A percentile compares a stretch with the other conserved stretches of the same genome.
Conservation (phyloP, 2,113 vertebrate genomes). For the Myrmophylax atrothorax region DNA sequence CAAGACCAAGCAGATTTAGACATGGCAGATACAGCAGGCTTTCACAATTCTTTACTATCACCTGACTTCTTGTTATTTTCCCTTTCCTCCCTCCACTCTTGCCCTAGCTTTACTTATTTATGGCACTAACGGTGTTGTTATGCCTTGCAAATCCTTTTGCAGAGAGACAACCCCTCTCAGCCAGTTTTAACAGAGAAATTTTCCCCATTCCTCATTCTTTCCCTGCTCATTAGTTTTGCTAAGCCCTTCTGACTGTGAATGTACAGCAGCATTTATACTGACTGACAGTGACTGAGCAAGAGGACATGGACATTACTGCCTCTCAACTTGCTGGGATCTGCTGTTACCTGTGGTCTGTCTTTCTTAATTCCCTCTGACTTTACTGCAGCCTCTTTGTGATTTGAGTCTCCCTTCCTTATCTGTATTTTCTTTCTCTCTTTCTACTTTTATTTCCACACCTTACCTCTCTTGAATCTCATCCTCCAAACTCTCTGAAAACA, state of each 20-base stretch:
- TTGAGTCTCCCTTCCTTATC: not conserved
- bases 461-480: not conserved
- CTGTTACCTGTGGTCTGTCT: not conserved
- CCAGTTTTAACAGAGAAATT: conserved; percentile 53
- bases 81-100: not conserved
- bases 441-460: not conserved
- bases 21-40: not conserved
- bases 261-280: not conserved
- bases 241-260: conserved; percentile 24
- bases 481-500: not conserved
- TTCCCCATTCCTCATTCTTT: not conserved
- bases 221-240: conserved; percentile 51
- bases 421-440: not conserved
- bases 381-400: not conserved
- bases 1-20: conserved; percentile 45
- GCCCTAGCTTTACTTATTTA: not conserved
- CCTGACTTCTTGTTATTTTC: not conserved
- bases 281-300: conserved; percentile 16
- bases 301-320: not conserved
- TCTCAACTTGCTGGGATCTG: not conserved
- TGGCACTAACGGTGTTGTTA: conserved; percentile 6
- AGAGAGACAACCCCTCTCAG: not conserved
- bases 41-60: not conserved
- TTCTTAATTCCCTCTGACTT: conserved; percentile 2
- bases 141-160: conserved; percentile 48